Conservation (phyloP, 2,888 invertebrate species). For the Eurois occulta region DNA sequence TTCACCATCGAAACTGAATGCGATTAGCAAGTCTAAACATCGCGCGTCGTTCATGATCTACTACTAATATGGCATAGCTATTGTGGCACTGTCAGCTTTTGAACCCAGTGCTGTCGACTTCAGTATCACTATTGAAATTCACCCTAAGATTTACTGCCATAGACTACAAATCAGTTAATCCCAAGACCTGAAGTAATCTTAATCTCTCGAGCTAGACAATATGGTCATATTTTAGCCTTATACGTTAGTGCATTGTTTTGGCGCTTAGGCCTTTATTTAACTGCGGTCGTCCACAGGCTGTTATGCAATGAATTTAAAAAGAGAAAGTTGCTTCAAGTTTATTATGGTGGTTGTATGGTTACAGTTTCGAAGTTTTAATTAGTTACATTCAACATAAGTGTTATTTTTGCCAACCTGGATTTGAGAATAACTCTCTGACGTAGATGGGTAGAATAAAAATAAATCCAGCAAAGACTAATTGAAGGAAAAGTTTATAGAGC, state of each 20-base stretch:
- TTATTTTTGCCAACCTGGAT: neutral
- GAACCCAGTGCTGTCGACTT: neutral
- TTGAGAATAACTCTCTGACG: neutral
- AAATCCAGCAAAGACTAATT: neutral
- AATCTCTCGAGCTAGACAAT: neutral
- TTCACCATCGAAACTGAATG: neutral
- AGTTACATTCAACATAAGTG: neutral
- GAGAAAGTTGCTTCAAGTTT: constrained; percentile 50
- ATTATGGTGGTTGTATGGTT: constrained; percentile 7
- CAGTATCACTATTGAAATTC: too few species aligned
- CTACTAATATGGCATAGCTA: neutral
- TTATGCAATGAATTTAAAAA: constrained; percentile 48
- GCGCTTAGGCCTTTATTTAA: neutral
- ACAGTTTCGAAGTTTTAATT: constrained; percentile 7
- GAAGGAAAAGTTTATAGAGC: neutral
- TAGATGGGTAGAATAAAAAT: neutral
- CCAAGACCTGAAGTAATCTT: constrained; percentile 11
- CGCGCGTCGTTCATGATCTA: neutral
- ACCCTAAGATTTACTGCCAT: neutral
- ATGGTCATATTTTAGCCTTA: constrained; percentile 2
- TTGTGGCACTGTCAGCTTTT: neutral
- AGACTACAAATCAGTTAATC: neutral
- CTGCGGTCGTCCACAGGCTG: neutral
- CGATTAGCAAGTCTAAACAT: neutral
- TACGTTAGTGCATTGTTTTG: neutral